Evolutionary conservation across 2,113 vertebrate genomes (phyloP), one percentile per base, ranked within the genome.

Genomic region (Hepsetus odoe): DNA sequence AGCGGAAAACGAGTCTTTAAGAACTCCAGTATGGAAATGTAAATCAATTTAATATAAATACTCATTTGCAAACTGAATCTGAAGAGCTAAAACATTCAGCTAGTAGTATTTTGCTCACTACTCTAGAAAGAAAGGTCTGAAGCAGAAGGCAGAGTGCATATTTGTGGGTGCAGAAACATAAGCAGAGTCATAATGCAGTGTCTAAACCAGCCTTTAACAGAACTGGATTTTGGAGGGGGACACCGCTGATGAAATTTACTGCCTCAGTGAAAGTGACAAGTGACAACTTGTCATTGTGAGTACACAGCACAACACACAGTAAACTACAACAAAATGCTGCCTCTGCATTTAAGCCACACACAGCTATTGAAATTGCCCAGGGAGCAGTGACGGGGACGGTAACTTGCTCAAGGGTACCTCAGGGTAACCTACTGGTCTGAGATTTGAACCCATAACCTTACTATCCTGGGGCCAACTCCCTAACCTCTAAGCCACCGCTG

Each of bases 1-100:
- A 42, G 12, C 18, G 2, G 51, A 61, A 82, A 64, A 68, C 75
- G 28, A 56, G 20, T 22, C 32, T 51, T 30, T 24, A 64, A 30
- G 28, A 69, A 55, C 51, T 30, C 67, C 55, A 35, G 35, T 12
- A 1, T 26, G 20, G 35, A n/a, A 8, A 8, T 11, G 51, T 2
- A 11, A 55, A 8, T 55, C 51, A 55, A 55, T 55, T 55, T 55
- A 24, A 22, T 55, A 55, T 9, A 18, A 55, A 22, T 55, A 22
- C n/a, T 22, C 51, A 24, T 24, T 22, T 22, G 9, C 20, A 55
- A 55, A 55, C 51, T 55, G n/a, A 55, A 22, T 22, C 51, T 24
- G 22, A 55, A 55, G 51, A 22, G 51, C 24, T 20, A 55, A 55
- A 55, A 55, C n/a, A 24, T 10, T 55, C 51, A 55, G 51, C 51